A percentile compares a stretch with the other conserved stretches of the same genome.
Evolutionary conservation across 92 coral and sea anemone genomes (phyloP).

Genomic region (Ricordea florida): DNA sequence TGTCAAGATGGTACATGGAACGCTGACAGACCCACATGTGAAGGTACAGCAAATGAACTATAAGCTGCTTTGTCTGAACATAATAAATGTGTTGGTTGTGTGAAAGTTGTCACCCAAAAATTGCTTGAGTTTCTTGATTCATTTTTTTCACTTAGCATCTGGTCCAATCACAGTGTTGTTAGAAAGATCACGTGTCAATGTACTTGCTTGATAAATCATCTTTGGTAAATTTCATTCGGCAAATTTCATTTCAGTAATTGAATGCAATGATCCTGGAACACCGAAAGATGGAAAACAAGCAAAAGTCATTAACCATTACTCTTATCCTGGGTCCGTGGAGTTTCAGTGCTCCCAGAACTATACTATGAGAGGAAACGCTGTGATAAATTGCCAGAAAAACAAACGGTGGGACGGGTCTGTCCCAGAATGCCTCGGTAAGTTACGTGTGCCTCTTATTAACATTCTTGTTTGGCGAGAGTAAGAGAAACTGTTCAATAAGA

Average conservation of each 20-base stretch:
- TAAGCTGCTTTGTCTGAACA: too few species aligned
- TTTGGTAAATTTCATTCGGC: not conserved
- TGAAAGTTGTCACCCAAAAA: too few species aligned
- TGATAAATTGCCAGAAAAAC: not conserved
- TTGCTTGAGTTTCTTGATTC: too few species aligned
- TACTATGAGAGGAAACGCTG: not conserved
- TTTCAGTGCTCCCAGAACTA: not conserved
- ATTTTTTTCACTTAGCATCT: too few species aligned
- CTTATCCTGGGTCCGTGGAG: not conserved
- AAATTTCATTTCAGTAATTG: not conserved
- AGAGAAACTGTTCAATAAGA: too few species aligned
- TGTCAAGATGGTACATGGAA: constrained; percentile 37
- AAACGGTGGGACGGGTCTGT: not conserved
- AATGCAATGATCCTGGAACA: constrained; percentile 12
- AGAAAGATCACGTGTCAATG: not conserved
- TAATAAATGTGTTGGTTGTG: too few species aligned
- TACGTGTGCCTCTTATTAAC: too few species aligned
- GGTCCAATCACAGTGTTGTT: too few species aligned
- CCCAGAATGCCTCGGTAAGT: constrained; percentile 6
- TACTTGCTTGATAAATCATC: not conserved
- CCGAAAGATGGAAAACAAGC: not conserved
- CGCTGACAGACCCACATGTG: constrained; percentile 1
- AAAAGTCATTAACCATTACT: not conserved
- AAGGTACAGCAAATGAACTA: too few species aligned
- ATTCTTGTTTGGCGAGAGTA: too few species aligned